phyloP scores from a whole-genome alignment of 2,113 vertebrate genomes.

The Sorex fumeus region DNA sequence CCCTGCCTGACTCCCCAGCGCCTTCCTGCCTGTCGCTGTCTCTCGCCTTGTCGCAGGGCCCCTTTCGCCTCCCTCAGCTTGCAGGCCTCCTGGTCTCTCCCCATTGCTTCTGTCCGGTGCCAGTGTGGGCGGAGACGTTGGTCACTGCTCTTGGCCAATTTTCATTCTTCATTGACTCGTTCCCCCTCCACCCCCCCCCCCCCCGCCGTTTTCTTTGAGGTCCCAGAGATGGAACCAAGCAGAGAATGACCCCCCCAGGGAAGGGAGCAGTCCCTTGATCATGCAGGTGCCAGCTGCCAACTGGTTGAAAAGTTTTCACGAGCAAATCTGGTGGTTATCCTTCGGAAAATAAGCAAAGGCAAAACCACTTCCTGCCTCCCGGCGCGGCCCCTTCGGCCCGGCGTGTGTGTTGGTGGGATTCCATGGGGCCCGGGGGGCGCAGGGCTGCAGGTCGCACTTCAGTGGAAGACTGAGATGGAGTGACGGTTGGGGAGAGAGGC shows the following conservation, averaged over 20 bases:
- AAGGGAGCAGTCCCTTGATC: conserved; percentile 15
- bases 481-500: conserved; percentile 70
- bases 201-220: not conserved
- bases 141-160: not conserved
- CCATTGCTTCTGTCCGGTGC: too few relatives aligned
- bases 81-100: not conserved
- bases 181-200: rapidly evolving
- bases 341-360: conserved; percentile 83
- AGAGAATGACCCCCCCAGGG: not conserved
- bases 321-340: conserved; percentile 83
- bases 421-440: conserved; percentile 55
- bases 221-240: not conserved
- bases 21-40: not conserved
- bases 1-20: not conserved
- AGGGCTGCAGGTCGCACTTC: conserved; percentile 73
- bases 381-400: conserved; percentile 61
- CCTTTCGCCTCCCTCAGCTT: not conserved
- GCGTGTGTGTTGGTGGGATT: conserved; percentile 76
- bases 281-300: conserved; percentile 66
- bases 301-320: conserved; percentile 68
- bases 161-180: not conserved
- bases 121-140: not conserved
- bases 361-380: conserved; percentile 77
- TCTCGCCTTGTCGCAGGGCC: not conserved
- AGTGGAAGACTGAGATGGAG: conserved; percentile 74